Evolutionary conservation across 1,140 invertebrate genomes (phyloP).

Genomic region (Akabosia matsudoensis): DNA sequence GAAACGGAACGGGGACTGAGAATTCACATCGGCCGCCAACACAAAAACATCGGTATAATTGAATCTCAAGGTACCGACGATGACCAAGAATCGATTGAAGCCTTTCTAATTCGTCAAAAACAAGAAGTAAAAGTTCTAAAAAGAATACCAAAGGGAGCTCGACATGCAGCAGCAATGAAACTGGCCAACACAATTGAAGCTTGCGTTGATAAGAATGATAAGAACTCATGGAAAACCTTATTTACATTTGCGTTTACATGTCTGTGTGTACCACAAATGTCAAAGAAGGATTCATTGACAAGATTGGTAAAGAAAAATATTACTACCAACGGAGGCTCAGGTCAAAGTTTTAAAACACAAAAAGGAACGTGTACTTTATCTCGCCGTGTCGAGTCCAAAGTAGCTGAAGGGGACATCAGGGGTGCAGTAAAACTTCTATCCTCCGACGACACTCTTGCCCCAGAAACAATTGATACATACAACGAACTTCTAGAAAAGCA

Average conservation of each 20-base stretch:
- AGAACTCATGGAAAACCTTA: not conserved
- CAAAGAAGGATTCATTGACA: not conserved
- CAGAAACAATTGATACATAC: not conserved
- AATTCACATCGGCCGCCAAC: not conserved
- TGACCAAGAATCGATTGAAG: not conserved
- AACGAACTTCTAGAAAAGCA: not conserved
- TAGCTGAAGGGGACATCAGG: not conserved
- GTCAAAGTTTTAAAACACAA: not conserved
- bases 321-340: not conserved
- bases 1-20: not conserved
- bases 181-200: not conserved
- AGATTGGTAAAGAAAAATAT: not conserved
- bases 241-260: not conserved
- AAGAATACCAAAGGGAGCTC: not conserved
- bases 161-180: not conserved
- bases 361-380: not conserved
- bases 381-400: not conserved
- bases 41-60: not conserved
- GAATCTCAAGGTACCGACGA: not conserved
- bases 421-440: not conserved
- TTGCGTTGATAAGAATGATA: not conserved
- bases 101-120: not conserved
- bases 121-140: not conserved
- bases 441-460: not conserved
- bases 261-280: not conserved